phyloP scores from a whole-genome alignment of 2,113 vertebrate genomes.

The Eidolon helvum region DNA sequence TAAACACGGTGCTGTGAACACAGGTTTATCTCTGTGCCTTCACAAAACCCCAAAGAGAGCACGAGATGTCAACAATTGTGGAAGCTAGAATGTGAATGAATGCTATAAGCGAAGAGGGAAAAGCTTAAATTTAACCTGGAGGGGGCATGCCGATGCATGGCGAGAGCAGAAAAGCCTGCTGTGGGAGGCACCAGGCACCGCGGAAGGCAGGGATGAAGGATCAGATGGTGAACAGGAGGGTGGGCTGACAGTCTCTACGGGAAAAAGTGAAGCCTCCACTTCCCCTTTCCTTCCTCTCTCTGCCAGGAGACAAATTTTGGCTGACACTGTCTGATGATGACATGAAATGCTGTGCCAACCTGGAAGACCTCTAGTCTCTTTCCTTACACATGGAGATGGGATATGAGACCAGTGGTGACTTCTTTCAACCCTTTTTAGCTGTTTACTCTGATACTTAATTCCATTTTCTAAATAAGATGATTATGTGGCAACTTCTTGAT shows the following conservation, averaged over 20 bases:
- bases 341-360: not conserved
- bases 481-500: not conserved
- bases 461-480: not conserved
- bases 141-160: not conserved
- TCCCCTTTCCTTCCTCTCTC: not conserved
- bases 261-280: not conserved
- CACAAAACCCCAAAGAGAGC: not conserved
- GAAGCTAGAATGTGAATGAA: not conserved
- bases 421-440: not conserved
- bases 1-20: not conserved
- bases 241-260: not conserved
- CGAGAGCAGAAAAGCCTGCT: not conserved
- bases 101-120: not conserved
- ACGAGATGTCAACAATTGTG: not conserved
- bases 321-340: not conserved
- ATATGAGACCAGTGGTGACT: too few relatives aligned
- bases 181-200: accelerated
- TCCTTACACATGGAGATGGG: not conserved
- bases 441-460: not conserved
- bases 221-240: not conserved
- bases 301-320: not conserved
- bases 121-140: not conserved
- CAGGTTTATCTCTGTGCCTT: not conserved
- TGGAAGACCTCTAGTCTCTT: not conserved
- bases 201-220: not conserved